Base-by-base conservation (phyloP, 2,113 vertebrate genomes). In the Caloenas nicobarica region DNA sequence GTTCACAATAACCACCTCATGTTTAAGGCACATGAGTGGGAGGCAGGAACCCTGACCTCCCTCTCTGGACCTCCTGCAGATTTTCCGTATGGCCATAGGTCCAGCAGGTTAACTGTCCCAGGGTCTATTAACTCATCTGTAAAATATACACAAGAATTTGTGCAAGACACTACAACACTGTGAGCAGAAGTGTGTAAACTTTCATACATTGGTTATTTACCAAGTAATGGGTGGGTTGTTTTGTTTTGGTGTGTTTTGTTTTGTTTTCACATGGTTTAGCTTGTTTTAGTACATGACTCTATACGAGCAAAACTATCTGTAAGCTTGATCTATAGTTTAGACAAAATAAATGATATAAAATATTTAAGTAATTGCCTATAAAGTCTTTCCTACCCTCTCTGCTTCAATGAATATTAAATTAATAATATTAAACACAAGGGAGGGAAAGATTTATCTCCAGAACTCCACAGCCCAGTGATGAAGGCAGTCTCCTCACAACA, bases 21-120 rank as follows among this genome's bases (percentile, higher is more conserved):
- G 1, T 34, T 78, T 10, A 25, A 69, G 60, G 64, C 28, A 80
- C 0, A 0, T 0, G 0, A 60, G 33, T 7, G 7, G 18, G 40
- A 91, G 29, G 51, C 60, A 78, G 46, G 16, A 95, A 16, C 36
- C 8, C 34, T 61, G 40, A 83, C 13, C 42, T 68, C 24, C 18
- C 23, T 76, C 64, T 42, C 61, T 62, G 53, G 61, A 34, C n/a
- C 48, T 95, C 74, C 42, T 82, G 66, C 54, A 60, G 62, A 42
- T 92, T 88, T 92, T 82, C 68, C 58, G 26, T 21, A 46, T 16
- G 53, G 34, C 44, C 71, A 29, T 4, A 60, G 54, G 53, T 44
- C 76, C 42, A 74, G 48, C 71, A 80, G 61, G 65, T 73, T 62
- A 86, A 48, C 33, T 44, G 28, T 60, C 29, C 6, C 29, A 68